phyloP scores from a whole-genome alignment of 1,140 invertebrate genomes.

The Cecropterus lyciades region DNA sequence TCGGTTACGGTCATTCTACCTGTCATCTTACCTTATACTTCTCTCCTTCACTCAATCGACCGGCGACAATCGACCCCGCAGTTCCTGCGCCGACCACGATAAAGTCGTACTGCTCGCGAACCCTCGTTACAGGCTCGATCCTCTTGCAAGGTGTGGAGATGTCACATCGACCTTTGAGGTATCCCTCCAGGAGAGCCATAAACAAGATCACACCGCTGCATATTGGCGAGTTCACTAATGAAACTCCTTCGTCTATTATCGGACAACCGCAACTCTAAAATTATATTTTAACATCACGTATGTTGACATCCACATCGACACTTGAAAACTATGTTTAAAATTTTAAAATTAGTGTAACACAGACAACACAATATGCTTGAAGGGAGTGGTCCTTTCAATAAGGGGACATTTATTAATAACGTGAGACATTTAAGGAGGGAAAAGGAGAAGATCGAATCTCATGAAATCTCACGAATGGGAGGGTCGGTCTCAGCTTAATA shows the following conservation, averaged over 20 bases:
- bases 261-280: slow-evolving; percentile 87
- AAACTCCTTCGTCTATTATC: slow-evolving; percentile 87
- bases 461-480: too few species aligned
- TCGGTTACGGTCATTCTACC: too few species aligned
- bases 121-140: slow-evolving; percentile 34
- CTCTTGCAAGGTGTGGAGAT: slow-evolving; percentile 70
- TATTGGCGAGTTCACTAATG: slow-evolving; percentile 86
- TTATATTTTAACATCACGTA: too few species aligned
- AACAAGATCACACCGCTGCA: slow-evolving; percentile 91
- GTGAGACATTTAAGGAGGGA: too few species aligned
- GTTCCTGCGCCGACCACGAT: slow-evolving; percentile 60
- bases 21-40: slow-evolving; percentile 45
- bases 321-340: too few species aligned
- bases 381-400: too few species aligned
- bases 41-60: slow-evolving; percentile 48
- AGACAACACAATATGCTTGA: too few species aligned
- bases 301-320: too few species aligned
- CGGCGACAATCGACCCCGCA: slow-evolving; percentile 58
- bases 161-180: slow-evolving; percentile 90
- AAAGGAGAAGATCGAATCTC: too few species aligned
- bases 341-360: too few species aligned
- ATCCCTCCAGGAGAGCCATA: slow-evolving; percentile 91
- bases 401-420: too few species aligned
- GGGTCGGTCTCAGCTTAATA: too few species aligned
- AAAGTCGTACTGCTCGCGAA: slow-evolving; percentile 49